These are phyloP conservation scores for Hemiscyllium ocellatum DNA, from an alignment of 2,113 vertebrate genomes.

Conservation along the genomic window DNA sequence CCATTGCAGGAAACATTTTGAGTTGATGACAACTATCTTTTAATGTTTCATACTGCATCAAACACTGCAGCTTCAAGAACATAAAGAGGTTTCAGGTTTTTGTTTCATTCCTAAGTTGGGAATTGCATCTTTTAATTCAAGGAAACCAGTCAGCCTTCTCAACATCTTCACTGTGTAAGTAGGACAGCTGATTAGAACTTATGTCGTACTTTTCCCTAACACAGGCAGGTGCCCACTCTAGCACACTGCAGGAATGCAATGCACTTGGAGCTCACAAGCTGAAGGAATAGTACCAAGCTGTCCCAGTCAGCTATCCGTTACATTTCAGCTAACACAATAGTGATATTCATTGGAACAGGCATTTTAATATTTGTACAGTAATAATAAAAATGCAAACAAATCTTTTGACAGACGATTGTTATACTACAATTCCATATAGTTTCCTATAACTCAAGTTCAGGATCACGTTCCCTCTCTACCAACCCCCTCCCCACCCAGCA, in stretches of 20 bases:
- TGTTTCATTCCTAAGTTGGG: background rate
- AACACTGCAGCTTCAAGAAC: background rate
- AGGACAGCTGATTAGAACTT: background rate
- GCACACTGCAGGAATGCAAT: background rate
- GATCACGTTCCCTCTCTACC: background rate
- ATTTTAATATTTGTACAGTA: background rate
- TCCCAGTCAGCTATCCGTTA: background rate
- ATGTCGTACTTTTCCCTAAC: background rate
- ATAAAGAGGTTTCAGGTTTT: background rate
- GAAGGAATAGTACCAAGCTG: background rate
- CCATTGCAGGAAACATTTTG: background rate
- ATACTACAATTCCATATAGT: background rate
- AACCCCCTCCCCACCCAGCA: background rate
- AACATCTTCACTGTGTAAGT: background rate
- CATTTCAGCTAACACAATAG: background rate
- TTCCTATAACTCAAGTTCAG: background rate
- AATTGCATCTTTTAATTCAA: background rate
- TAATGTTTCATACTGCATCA: background rate
- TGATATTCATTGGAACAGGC: background rate
- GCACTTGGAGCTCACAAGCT: background rate
- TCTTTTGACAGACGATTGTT: background rate
- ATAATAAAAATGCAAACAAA: background rate
- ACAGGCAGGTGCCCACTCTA: background rate
- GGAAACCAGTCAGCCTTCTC: background rate
- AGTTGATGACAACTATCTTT: background rate